Conservation (phyloP, 2,888 invertebrate genomes). For the Pelosia muscerda region DNA sequence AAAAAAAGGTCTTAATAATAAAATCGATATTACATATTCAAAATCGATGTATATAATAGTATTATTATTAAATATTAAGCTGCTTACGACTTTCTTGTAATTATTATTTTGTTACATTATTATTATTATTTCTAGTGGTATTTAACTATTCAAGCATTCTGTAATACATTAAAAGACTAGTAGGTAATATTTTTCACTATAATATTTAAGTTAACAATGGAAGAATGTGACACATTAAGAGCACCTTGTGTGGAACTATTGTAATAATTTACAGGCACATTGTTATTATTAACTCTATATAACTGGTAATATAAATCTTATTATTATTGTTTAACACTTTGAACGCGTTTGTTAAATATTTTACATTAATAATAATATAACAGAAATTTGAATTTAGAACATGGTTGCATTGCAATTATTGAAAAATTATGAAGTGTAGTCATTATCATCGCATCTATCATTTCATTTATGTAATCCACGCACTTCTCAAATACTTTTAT, state of each 20-base stretch:
- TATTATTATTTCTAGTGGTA: conserved; percentile 46
- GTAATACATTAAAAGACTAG: conserved; percentile 72
- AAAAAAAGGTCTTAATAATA: conserved; percentile 3
- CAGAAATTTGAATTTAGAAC: background rate
- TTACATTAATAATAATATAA: conserved; percentile 1
- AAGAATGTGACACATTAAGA: conserved; percentile 63
- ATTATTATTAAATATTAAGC: conserved; percentile 7
- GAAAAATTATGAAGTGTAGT: background rate
- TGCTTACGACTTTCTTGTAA: conserved; percentile 12
- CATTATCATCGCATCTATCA: background rate
- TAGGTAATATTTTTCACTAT: conserved; percentile 62
- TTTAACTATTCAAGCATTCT: conserved; percentile 42
- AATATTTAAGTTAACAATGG: conserved; percentile 60
- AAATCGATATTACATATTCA: background rate
- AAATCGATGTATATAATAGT: background rate
- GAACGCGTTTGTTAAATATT: conserved; percentile 36
- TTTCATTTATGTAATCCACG: no score
- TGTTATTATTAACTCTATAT: conserved; percentile 54
- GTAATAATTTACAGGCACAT: conserved; percentile 74
- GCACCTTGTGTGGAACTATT: conserved; percentile 74
- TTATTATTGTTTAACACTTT: conserved; percentile 44
- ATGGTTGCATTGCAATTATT: no score
- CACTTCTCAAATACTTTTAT: no score
- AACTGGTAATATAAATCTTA: conserved; percentile 54
- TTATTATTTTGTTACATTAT: background rate